Evolutionary conservation across 2,888 invertebrate species (phyloP).

Genomic region (Trilocha varians): DNA sequence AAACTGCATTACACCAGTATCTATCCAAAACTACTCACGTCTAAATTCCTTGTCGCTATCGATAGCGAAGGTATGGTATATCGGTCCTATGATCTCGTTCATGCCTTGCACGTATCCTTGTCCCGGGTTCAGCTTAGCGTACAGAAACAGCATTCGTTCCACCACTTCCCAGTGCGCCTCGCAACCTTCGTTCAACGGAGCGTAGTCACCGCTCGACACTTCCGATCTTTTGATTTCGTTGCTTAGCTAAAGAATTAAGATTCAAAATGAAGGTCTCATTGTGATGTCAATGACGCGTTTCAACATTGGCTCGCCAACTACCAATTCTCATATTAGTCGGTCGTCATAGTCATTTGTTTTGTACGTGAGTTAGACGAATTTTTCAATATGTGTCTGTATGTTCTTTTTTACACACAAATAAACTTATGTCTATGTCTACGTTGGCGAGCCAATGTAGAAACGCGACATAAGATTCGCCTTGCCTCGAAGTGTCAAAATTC

Average conservation of each 20-base stretch:
- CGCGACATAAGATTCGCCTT: too few species aligned
- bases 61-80: conserved; percentile 96
- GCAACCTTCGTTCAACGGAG: conserved; percentile 88
- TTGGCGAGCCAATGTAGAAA: too few species aligned
- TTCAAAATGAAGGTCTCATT: conserved; percentile 9
- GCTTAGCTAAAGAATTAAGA: conserved; percentile 73
- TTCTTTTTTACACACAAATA: too few species aligned
- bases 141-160: conserved; percentile 96
- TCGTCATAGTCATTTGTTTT: too few species aligned
- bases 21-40: conserved; percentile 69
- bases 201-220: conserved; percentile 76
- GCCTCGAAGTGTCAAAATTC: too few species aligned
- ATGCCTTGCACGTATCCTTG: conserved; percentile 98
- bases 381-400: too few species aligned
- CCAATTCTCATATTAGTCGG: too few species aligned
- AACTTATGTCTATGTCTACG: too few species aligned
- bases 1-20: too few species aligned
- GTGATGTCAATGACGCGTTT: too few species aligned
- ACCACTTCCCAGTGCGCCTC: conserved; percentile 99
- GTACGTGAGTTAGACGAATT: too few species aligned
- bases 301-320: too few species aligned
- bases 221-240: conserved; percentile 77
- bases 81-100: conserved; percentile 99
- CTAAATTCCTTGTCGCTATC: conserved; percentile 86
- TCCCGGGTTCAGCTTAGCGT: conserved; percentile 98